Evolutionary conservation across 2,113 vertebrate genomes (phyloP).

Genomic region (Synodontis membranacea): DNA sequence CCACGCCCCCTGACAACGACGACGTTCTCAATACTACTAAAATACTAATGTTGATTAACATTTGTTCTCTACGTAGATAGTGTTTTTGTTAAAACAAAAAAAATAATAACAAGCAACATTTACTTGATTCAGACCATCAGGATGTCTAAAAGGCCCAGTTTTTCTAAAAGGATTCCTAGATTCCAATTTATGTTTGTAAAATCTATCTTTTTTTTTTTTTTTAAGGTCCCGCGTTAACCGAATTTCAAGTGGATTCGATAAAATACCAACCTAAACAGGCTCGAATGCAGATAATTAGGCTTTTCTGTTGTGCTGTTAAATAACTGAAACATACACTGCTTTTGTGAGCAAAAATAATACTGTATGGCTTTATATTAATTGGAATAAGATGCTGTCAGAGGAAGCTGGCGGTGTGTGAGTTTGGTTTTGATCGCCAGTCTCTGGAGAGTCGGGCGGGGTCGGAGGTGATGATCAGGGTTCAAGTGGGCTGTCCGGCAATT

Average conservation of each 20-base stretch:
- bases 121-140: not conserved
- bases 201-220: not conserved
- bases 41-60: not conserved
- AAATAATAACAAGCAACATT: not conserved
- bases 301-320: slow-evolving; percentile 2
- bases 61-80: not conserved
- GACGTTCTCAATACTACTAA: not conserved
- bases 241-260: not conserved
- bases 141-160: not conserved
- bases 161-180: not conserved
- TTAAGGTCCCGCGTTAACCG: not conserved
- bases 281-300: not conserved
- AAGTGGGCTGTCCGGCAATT: slow-evolving; percentile 58
- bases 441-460: slow-evolving; percentile 53
- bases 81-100: not conserved
- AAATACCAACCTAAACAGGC: not conserved
- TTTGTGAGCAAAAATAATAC: not conserved
- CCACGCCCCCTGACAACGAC: not conserved
- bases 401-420: slow-evolving; percentile 10
- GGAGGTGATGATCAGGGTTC: slow-evolving; percentile 49
- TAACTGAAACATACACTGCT: slow-evolving; percentile 17
- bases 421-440: slow-evolving; percentile 44
- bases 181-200: not conserved
- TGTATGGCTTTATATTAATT: not conserved
- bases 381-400: not conserved